A percentile compares a stretch with the other conserved stretches of the same genome.
phyloP scores from a whole-genome alignment of 2,113 vertebrate species.

The Rynchops niger region DNA sequence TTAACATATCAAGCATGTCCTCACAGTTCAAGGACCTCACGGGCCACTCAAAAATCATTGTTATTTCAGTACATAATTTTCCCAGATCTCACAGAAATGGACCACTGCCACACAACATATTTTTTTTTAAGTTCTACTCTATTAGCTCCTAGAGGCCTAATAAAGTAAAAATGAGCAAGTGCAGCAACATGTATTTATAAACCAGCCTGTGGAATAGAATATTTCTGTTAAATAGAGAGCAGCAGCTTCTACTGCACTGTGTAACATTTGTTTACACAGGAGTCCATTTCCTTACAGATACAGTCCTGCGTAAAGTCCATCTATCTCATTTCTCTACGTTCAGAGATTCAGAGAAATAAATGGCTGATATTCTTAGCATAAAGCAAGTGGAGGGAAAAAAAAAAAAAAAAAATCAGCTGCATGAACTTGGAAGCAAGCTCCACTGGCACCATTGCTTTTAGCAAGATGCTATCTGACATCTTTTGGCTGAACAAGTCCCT shows the following conservation, averaged over 20 bases:
- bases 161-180: not conserved
- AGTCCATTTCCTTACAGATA: not conserved
- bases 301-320: not conserved
- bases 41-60: not conserved
- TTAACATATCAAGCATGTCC: not conserved
- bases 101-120: fast-evolving
- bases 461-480: constrained; percentile 85
- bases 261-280: not conserved
- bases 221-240: fast-evolving
- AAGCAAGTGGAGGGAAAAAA: not conserved
- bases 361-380: not conserved
- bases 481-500: constrained; percentile 79
- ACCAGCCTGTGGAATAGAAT: not conserved
- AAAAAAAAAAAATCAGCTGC: constrained; percentile 55
- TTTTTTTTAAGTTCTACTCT: not conserved
- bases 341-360: constrained; percentile 9
- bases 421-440: constrained; percentile 73
- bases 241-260: not conserved
- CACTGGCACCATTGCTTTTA: constrained; percentile 75
- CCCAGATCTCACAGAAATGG: not conserved
- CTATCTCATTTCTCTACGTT: not conserved
- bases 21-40: not conserved
- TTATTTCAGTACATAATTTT: not conserved
- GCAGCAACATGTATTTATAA: not conserved
- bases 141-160: not conserved